Base-by-base conservation (phyloP, 2,888 invertebrate species). In the Xestia ashworthii region DNA sequence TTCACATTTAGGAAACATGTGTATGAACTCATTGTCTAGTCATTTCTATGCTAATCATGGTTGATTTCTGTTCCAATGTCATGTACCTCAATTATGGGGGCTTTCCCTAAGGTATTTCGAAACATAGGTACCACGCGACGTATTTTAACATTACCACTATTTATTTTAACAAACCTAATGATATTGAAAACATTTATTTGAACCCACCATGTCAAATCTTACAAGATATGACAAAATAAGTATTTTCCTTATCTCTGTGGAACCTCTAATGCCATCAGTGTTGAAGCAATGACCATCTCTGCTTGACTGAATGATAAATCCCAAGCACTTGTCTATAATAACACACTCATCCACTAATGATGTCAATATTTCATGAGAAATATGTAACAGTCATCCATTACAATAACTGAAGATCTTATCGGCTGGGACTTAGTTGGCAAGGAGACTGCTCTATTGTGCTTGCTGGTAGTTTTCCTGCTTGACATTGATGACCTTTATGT, bases 1-100 rank as follows among this genome's bases (percentile, higher is more conserved):
- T 91, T 90, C 85, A 86, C 89, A 90, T 89, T 90, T 90, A 90
- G 87, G 91, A 91, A 92, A 90, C 89, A 86, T 85, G 79, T 83
- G 84, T 74, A 76, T 81, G 83, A 83, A 88, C 77, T 87, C 82
- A 86, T 83, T 86, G 71, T 82, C 74, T 82, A 71, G 73, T 77
- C 16, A 78, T 84, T 81, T 83, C 73, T 84, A 85, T 88, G 82
- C 73, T 88, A 86, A 83, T 82, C 71, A 77, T 77, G 74, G 71
- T 76, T 71, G 71, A 83, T 82, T 78, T 79, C 55, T 76, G 78
- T 81, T 74, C 48, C 78, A 81, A 80, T 82, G 82, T 70, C 74
- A 82, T 76, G 60, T 69, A 73, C 66, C 50, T 70, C 25, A 67
- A 60, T 76, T 55, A 41, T 68, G 32, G 38, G 38, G 71, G 53